Base-by-base conservation (phyloP, 2,113 vertebrate species). In the Stigmatopora argus region DNA sequence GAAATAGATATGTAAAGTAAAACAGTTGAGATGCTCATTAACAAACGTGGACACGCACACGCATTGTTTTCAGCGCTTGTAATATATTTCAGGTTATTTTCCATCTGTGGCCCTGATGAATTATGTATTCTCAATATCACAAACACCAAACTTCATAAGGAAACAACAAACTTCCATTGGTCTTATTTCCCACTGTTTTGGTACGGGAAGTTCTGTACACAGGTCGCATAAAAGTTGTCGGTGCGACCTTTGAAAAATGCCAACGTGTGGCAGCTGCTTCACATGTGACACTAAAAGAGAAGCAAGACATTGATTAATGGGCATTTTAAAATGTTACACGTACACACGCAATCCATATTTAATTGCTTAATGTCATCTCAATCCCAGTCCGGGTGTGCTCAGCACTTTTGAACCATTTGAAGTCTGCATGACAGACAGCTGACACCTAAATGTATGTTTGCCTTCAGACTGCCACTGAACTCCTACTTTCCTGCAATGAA, bases 1-100 rank as follows among this genome's bases (percentile, higher is more conserved):
- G 75, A 88, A 84, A 83, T 84, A 81, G 78, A 83, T 82, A 83
- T 82, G 74, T 12, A 64, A 62, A 71, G 56, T 46, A 53, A 61
- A 75, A 57, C 15, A 0, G 51, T 34, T 45, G 23, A 67, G 7
- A 2, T 44, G 35, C 53, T 65, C 23, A 69, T 47, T 23, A 13
- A 45, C 35, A 46, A 53, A 21, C 13, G 19, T 12, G 45, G 48
- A 31, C 21, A 45, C 21, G 48, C 62, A 47, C 59, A 9, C 9
- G 51, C 56, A 12, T 61, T 61, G 59, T 61, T 61, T 31, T 21
- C 41, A 3, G 35, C 38, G 3, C 21, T 61, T 61, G 38, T 61
- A 21, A 14, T 14, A 9, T 4, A 1, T 44, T 19, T 41, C n/a
- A 7, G 57, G 35, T 41, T 41, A 41, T 60, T 58, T 58, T 15